phyloP scores from a whole-genome alignment of 2,888 invertebrate species.

The Leptopilina myrica region DNA sequence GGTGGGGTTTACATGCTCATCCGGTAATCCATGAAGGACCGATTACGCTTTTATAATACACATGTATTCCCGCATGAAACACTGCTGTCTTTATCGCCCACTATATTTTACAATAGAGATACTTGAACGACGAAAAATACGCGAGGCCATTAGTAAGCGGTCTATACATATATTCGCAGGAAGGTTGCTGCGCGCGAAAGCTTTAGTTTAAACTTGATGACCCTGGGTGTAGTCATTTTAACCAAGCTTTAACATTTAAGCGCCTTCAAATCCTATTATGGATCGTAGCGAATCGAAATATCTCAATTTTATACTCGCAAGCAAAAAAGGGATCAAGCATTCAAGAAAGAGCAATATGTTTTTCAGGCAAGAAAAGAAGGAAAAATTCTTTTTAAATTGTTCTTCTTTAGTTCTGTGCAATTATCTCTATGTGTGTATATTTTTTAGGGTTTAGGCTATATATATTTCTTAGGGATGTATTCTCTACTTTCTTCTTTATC shows the following conservation, averaged over 20 bases:
- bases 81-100: constrained; percentile 39
- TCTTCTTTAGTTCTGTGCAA: too few species aligned
- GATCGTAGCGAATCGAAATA: constrained; percentile 31
- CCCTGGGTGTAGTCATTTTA: constrained; percentile 10
- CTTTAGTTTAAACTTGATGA: constrained; percentile 30
- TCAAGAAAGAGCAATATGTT: too few species aligned
- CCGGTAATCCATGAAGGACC: constrained; percentile 37
- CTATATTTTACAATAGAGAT: constrained; percentile 39
- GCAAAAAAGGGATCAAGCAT: background rate
- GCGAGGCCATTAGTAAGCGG: constrained; percentile 10
- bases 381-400: too few species aligned
- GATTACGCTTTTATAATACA: constrained; percentile 40
- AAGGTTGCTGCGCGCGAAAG: constrained; percentile 5
- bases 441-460: too few species aligned
- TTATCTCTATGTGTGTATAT: too few species aligned
- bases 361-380: too few species aligned
- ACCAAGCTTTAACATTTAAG: constrained; percentile 21
- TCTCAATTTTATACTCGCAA: constrained; percentile 25
- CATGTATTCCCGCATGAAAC: constrained; percentile 39
- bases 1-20: constrained; percentile 34
- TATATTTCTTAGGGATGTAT: too few species aligned
- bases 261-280: constrained; percentile 4
- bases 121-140: constrained; percentile 38
- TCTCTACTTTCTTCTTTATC: too few species aligned
- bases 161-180: background rate